These are phyloP conservation scores for Dasysyrphus tricinctus DNA, from an alignment of 2,888 invertebrate genomes.

Conservation along the genomic window DNA sequence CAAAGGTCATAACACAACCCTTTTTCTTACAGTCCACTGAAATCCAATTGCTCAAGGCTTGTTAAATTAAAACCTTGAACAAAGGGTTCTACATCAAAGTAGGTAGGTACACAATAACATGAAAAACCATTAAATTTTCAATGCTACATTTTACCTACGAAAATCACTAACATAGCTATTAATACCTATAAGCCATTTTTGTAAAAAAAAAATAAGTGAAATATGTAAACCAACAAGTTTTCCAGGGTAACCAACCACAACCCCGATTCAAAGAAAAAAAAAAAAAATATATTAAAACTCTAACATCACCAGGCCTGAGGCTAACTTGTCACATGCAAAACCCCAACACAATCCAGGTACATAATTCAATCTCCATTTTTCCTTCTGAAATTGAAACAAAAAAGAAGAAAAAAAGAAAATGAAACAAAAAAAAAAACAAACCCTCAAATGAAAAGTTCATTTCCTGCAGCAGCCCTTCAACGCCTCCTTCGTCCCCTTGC, in stretches of 20 bases:
- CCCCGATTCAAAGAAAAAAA: background rate
- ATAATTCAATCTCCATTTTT: conserved; percentile 44
- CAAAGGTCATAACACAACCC: background rate
- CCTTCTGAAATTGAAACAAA: conserved; percentile 41
- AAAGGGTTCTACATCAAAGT: conserved; percentile 7
- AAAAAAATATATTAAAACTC: conserved; percentile 6
- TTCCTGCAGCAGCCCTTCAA: conserved; percentile 26
- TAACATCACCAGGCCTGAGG: conserved; percentile 10
- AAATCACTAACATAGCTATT: background rate
- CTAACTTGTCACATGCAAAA: conserved; percentile 43
- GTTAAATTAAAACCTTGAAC: background rate
- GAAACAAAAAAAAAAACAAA: background rate
- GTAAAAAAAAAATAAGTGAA: background rate
- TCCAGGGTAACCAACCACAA: background rate
- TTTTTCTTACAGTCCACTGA: background rate
- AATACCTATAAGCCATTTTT: too few relatives aligned
- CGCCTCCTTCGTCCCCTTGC: background rate
- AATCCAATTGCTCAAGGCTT: background rate
- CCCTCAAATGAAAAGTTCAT: conserved; percentile 40
- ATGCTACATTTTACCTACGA: background rate
- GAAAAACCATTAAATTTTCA: background rate
- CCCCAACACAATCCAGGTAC: conserved; percentile 37
- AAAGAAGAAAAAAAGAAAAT: background rate
- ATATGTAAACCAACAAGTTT: conserved; percentile 17
- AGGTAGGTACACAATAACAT: too few relatives aligned